Evolutionary conservation across 2,797 vertebrate genomes (phyloP), one percentile per base, ranked within the genome.

Genomic region (Merluccius polli): DNA sequence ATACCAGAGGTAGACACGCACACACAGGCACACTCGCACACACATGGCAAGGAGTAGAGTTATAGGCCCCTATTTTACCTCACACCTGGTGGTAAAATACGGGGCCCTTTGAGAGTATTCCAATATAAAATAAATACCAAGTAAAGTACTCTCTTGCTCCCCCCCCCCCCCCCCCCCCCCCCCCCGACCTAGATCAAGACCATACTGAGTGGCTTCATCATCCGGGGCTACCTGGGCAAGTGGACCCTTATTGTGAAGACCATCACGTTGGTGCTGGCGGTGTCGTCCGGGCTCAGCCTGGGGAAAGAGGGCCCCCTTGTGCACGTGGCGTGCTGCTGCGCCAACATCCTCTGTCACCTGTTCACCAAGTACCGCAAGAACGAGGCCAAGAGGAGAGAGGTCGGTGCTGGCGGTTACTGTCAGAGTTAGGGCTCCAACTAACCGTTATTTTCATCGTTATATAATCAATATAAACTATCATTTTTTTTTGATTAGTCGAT

Each of bases 281-380:
- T 99, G 68, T 98, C 98, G 10, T 99, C 98, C 0, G 93, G 93
- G 21, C 94, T 99, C 86, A 98, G 97, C 79, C 81, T 99, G 79
- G 98, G 98, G 59, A 98, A 99, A 81, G 98, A 99, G 85, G 98
- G 98, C 12, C 98, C 98, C 5, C 89, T 99, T 86, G 97, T 99
- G 38, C 98, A 99, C 0, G 98, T 99, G 0, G 97, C 97, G 70
- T 99, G 98, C 90, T 99, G 98, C 93, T 99, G 98, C 67, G 98
- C 95, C 11, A 99, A 99, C 83, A 97, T 99, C 81, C 84, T 99
- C 48, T 98, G 97, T 81, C 95, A 98, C 27, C 95, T 97, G 76
- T 99, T 98, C 93, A 96, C 96, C 87, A 99, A 99, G 75, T 99
- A 98, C 88, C 90, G 96, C 73, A 97, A 96, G 89, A 99, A 99